Conservation (phyloP, 2,888 invertebrate species). For the Synanthedon andrenaeformis region DNA sequence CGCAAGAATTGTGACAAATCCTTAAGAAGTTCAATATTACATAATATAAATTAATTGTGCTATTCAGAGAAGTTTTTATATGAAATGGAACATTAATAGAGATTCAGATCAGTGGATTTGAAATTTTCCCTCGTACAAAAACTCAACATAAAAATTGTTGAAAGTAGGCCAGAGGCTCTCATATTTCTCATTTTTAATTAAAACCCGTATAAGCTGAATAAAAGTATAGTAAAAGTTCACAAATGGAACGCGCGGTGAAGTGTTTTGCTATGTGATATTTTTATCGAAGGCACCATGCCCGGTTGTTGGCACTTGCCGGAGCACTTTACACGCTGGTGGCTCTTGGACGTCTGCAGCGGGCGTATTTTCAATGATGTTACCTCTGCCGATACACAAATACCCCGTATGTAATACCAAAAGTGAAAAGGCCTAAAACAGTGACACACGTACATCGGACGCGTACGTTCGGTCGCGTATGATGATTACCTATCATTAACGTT, state of each 20-base stretch:
- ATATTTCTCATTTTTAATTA: not conserved
- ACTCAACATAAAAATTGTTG: not conserved
- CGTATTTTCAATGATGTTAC: constrained; percentile 54
- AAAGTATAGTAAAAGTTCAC: not conserved
- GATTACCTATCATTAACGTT: too few species aligned
- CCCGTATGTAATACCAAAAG: constrained; percentile 35
- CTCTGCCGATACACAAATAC: constrained; percentile 53
- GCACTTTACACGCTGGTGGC: constrained; percentile 75
- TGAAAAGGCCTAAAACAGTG: not conserved
- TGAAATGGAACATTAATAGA: too few species aligned
- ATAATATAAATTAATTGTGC: too few species aligned
- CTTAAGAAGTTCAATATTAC: too few species aligned
- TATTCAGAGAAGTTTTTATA: too few species aligned
- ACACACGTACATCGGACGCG: too few species aligned
- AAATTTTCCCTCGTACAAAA: too few species aligned
- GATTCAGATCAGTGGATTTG: too few species aligned
- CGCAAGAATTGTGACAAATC: too few species aligned
- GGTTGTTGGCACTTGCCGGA: constrained; percentile 65
- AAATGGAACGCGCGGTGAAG: not conserved
- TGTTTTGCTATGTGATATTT: not conserved
- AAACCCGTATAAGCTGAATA: not conserved
- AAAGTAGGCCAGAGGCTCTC: not conserved
- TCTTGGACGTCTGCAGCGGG: constrained; percentile 73
- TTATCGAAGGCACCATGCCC: constrained; percentile 30
- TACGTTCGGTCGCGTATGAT: too few species aligned